Conservation (phyloP, 2,888 invertebrate genomes). For the Drosophila prostipennis region DNA sequence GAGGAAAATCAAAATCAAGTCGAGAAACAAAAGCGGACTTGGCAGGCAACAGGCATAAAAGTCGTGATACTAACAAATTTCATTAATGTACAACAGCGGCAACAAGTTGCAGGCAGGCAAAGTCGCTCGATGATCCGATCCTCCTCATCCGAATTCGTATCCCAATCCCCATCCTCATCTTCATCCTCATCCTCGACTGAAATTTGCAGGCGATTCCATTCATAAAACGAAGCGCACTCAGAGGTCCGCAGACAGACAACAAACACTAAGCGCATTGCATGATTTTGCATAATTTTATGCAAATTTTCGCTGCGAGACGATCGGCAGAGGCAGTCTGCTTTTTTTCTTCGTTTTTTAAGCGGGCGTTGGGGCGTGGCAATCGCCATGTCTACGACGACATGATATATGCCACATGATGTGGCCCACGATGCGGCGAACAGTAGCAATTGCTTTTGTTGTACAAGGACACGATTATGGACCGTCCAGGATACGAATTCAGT, state of each 20-base stretch:
- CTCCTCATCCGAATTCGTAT: not conserved
- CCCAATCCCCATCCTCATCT: slow-evolving; percentile 3
- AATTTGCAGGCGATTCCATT: slow-evolving; percentile 64
- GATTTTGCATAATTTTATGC: slow-evolving; percentile 80
- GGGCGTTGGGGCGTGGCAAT: slow-evolving; percentile 67
- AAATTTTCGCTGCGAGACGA: slow-evolving; percentile 59
- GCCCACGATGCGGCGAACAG: slow-evolving; percentile 76
- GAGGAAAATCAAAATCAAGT: slow-evolving; percentile 44
- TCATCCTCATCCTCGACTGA: slow-evolving; percentile 19
- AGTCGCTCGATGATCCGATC: slow-evolving; percentile 40
- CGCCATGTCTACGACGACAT: slow-evolving; percentile 59
- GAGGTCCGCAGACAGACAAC: slow-evolving; percentile 51
- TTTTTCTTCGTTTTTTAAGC: not conserved
- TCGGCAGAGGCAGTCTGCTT: slow-evolving; percentile 11
- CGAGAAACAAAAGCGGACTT: slow-evolving; percentile 64
- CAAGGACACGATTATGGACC: slow-evolving; percentile 79
- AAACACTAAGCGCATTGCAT: slow-evolving; percentile 78
- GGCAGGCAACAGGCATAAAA: slow-evolving; percentile 76
- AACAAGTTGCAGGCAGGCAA: slow-evolving; percentile 72
- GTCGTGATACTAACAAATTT: slow-evolving; percentile 83
- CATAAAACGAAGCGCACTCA: slow-evolving; percentile 69
- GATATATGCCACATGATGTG: slow-evolving; percentile 78
- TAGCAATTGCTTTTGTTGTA: slow-evolving; percentile 82
- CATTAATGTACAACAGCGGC: slow-evolving; percentile 80
- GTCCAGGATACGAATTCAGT: slow-evolving; percentile 48